Percentiles rank a stretch among this genome's conserved stretches.
phyloP scores from a whole-genome alignment of 2,888 invertebrate species.

The Thyatira batis region DNA sequence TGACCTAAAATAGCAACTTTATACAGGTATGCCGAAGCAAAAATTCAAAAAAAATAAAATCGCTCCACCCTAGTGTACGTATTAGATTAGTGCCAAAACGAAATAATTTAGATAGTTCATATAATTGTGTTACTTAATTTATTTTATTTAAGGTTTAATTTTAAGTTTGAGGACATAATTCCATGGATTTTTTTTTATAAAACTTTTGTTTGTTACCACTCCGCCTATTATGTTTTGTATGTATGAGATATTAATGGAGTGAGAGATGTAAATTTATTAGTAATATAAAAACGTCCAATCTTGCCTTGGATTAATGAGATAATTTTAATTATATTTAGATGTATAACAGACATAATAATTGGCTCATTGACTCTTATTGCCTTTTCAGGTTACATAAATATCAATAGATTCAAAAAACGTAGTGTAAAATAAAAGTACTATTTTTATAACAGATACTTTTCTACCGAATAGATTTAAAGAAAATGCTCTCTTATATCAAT shows the following conservation, averaged over 20 bases:
- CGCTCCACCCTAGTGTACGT: slow-evolving; percentile 35
- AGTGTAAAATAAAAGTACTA: too few relatives aligned
- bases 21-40: too few relatives aligned
- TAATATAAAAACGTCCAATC: slow-evolving; percentile 30
- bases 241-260: slow-evolving; percentile 14
- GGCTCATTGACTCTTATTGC: too few relatives aligned
- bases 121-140: slow-evolving; percentile 73
- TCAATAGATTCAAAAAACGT: too few relatives aligned
- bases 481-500: background rate
- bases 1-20: too few relatives aligned
- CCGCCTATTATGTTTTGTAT: slow-evolving; percentile 57
- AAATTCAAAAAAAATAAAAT: too few relatives aligned
- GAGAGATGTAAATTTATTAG: slow-evolving; percentile 23
- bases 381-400: too few relatives aligned
- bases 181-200: slow-evolving; percentile 43
- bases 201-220: slow-evolving; percentile 55
- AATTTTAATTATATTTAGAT: slow-evolving; percentile 22
- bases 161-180: slow-evolving; percentile 47
- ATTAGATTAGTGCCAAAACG: slow-evolving; percentile 77
- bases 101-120: slow-evolving; percentile 39
- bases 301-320: slow-evolving; percentile 32
- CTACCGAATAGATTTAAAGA: background rate
- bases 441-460: background rate
- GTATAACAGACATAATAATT: slow-evolving; percentile 32
- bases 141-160: slow-evolving; percentile 46